Evolutionary conservation across 2,113 vertebrate species (phyloP), one percentile per base, ranked within the genome.

Genomic region (Phainopepla nitens): DNA sequence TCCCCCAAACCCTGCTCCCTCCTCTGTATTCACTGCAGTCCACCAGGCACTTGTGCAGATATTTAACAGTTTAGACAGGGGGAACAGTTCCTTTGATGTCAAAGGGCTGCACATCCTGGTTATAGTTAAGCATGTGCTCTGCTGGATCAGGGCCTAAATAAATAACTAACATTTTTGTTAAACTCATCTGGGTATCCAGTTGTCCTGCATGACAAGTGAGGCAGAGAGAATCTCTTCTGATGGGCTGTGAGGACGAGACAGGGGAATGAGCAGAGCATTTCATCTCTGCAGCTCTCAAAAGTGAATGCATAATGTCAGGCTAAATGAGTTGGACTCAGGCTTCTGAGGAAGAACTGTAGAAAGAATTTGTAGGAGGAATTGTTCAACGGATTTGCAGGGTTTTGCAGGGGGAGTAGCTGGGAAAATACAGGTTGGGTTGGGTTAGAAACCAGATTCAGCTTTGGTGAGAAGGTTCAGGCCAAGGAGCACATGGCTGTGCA

Each of bases 81-180:
- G 68, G 82, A 91, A 75, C 33, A 65, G 60, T 72, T 95, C 94
- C 65, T 97, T 96, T 96, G 95, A 96, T 95, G 93, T 97, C 72
- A 87, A 14, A 47, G 11, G 80, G 90, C 93, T 95, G 94, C 90
- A 96, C 93, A 94, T 97, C 96, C 96, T 96, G 95, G 82, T 92
- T 97, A 13, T 93, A 58, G 92, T 92, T 92, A 45, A 96, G 92
- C 92, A 93, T 96, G 92, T 94, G 92, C 86, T 96, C 76, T 75
- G 9, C 60, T 96, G 95, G 87, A 93, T 75, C 87, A 35, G 53
- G 31, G 90, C 93, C 94, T 96, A 97, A 94, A 92, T 66, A 94
- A 96, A 96, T 93, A 95, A 69, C 91, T 89, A 82, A 69, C 83
- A 81, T 70, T 94, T 93, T 82, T 96, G 94, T 90, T 87, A 87